These are phyloP conservation scores for Myotis vivesi DNA, from an alignment of 2,797 vertebrate genomes.

Conservation along the genomic window DNA sequence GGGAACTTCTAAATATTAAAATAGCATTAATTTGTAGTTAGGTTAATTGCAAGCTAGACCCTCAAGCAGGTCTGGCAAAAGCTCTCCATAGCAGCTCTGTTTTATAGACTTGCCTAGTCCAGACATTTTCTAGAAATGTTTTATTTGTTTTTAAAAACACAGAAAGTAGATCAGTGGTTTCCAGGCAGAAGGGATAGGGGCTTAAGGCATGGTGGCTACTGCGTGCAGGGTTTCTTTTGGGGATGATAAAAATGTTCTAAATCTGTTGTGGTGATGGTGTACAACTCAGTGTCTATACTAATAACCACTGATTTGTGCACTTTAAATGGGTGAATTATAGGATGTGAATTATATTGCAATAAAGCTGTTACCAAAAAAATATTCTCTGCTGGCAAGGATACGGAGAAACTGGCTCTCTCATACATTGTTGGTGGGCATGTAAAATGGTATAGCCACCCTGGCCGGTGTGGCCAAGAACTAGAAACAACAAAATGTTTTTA, in stretches of 20 bases:
- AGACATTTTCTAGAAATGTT: neutral
- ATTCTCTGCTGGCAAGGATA: neutral
- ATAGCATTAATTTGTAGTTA: neutral
- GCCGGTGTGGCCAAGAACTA: neutral
- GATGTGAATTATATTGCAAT: neutral
- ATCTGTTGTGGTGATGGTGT: neutral
- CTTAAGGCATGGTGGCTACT: neutral
- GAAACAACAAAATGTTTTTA: neutral
- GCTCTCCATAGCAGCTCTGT: neutral
- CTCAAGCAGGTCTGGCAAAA: neutral
- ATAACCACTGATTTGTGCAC: neutral
- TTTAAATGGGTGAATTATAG: neutral
- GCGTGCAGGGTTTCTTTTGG: neutral
- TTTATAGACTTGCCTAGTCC: neutral
- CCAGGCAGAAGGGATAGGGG: neutral
- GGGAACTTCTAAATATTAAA: constrained; percentile 32
- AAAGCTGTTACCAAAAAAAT: neutral
- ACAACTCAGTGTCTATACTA: neutral
- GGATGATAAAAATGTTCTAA: neutral
- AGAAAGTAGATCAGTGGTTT: neutral
- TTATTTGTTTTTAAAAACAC: neutral
- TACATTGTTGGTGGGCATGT: neutral
- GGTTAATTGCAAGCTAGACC: neutral
- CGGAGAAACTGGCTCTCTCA: neutral
- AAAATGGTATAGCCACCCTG: neutral